Evolutionary conservation across 2,888 invertebrate species (phyloP).

Genomic region (Cetonia aurata): DNA sequence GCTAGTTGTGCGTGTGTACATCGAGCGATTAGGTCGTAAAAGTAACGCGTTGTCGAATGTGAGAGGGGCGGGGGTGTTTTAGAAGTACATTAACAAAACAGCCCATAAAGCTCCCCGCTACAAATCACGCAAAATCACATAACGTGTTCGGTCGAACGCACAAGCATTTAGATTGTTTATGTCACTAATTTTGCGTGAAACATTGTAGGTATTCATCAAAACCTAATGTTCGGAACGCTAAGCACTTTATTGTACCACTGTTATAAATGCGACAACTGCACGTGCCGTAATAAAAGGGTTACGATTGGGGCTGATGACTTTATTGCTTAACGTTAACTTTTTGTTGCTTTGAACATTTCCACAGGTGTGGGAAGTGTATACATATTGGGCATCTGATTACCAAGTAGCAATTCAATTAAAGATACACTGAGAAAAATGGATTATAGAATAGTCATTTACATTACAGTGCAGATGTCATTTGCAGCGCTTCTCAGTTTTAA

Average conservation of each 20-base stretch:
- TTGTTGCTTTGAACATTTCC: not conserved
- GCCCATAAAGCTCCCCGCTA: constrained; percentile 29
- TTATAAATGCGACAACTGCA: constrained; percentile 36
- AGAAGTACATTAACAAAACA: constrained; percentile 35
- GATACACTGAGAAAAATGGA: no score
- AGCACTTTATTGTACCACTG: constrained; percentile 34
- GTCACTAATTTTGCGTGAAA: constrained; percentile 39
- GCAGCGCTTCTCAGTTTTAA: no score
- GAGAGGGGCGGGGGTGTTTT: constrained; percentile 9
- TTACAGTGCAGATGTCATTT: no score
- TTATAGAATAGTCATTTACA: no score
- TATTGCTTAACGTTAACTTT: constrained; percentile 18
- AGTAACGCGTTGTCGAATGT: constrained; percentile 8
- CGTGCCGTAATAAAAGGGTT: constrained; percentile 24
- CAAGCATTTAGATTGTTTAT: constrained; percentile 37
- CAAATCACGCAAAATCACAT: constrained; percentile 38
- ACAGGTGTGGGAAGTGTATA: not conserved
- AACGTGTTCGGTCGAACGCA: constrained; percentile 26
- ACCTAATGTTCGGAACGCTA: constrained; percentile 38
- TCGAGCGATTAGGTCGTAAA: constrained; percentile 17
- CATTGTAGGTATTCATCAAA: constrained; percentile 38
- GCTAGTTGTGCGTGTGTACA: not conserved
- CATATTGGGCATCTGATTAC: no score
- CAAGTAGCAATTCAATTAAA: no score
- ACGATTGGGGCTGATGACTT: constrained; percentile 26